Conservation (phyloP, 2,888 invertebrate species). For the Euproctis similis region DNA sequence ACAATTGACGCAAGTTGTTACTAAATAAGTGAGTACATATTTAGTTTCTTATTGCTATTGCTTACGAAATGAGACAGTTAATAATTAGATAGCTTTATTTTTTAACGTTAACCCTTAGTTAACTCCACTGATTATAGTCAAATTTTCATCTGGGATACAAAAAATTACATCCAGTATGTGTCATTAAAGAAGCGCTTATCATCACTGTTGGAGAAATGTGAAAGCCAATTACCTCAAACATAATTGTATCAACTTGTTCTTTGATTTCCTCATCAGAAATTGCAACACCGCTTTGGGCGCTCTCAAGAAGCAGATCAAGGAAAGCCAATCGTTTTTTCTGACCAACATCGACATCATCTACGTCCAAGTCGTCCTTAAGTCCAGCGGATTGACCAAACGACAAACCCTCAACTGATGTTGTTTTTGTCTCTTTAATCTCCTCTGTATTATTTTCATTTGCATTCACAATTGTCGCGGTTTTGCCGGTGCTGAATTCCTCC, state of each 20-base stretch:
- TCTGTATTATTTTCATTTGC: slow-evolving; percentile 28
- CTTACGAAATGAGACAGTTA: no score
- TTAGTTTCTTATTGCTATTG: no score
- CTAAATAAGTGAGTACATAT: no score
- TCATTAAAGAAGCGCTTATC: no score
- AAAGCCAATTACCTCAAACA: slow-evolving; percentile 88
- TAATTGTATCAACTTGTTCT: slow-evolving; percentile 89
- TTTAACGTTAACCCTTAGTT: no score
- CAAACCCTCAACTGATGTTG: slow-evolving; percentile 76
- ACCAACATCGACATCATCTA: slow-evolving; percentile 85
- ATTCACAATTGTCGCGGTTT: slow-evolving; percentile 54
- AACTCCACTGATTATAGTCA: no score
- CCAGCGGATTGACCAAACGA: slow-evolving; percentile 84
- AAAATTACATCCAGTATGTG: no score
- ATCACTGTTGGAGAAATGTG: no score
- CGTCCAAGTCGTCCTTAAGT: slow-evolving; percentile 87
- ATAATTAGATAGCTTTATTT: no score
- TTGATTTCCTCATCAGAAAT: slow-evolving; percentile 86
- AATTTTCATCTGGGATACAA: no score
- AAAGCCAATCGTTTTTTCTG: slow-evolving; percentile 90
- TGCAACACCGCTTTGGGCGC: slow-evolving; percentile 82
- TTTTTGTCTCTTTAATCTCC: slow-evolving; percentile 32
- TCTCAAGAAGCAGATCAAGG: slow-evolving; percentile 88
- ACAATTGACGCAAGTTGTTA: no score
- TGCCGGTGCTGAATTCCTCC: slow-evolving; percentile 81